Base-by-base conservation (phyloP, 2,888 invertebrate species). In the Dysmachus trigonus region DNA sequence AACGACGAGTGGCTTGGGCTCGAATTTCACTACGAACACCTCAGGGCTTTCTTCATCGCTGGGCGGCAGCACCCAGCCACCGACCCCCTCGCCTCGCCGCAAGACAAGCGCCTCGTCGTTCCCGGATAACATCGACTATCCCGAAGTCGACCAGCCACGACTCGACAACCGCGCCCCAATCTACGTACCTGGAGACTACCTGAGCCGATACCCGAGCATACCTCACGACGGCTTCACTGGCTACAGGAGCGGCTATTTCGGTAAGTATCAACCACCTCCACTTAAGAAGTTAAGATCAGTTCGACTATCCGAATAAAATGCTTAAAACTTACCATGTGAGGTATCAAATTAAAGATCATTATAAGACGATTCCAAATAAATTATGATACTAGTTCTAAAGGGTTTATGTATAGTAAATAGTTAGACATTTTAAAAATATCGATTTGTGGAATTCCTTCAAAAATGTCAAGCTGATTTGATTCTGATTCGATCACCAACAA, bases 31-130 rank as follows among this genome's bases (percentile, higher is more conserved):
- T 5, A 91, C 90, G 79, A 93, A 93, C 51, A 91, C 91, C 27
- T 90, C 90, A 2, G 88, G 90, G 88, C 90, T 91, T 76, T 90
- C 90, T 3, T 91, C 92, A 27, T 93, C 92, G 7, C 89, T 93
- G 1, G 89, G 90, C 83, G 90, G 90, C 82, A 90, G 92, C 84
- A 93, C 93, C 1, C 93, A 93, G 88, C 94, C 93, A 7, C 94
- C 95, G 83, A 94, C 95, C 8, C 94, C 95, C 1, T 95, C 96
- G 6, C 96, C 96, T 0, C 92, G 96, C 33, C 93, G 96, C 79
- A 96, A 96, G 88, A 95, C 95, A 0, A 95, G 95, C 89, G 94
- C 94, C 71, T 94, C 95, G 15, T 95, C 95, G 74, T 96, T 96
- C 88, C 94, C 95, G 76, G 95, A 95, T n/a, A 89, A 90, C 53